These are phyloP conservation scores for Amiota communis DNA, from an alignment of 2,888 invertebrate genomes.

Conservation along the genomic window DNA sequence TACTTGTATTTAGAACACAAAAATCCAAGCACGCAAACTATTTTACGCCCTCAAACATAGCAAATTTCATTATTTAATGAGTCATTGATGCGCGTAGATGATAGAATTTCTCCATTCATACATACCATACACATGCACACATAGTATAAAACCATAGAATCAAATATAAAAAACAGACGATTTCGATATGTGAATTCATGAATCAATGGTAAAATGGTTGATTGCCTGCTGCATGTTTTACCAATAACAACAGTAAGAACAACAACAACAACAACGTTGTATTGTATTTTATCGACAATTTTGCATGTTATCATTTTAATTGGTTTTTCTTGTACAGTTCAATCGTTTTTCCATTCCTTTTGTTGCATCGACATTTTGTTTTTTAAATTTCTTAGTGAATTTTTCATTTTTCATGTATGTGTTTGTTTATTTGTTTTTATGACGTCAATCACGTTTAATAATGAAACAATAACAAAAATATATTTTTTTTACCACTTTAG, in stretches of 20 bases:
- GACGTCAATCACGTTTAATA: no score
- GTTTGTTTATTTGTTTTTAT: no score
- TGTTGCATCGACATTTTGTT: background rate
- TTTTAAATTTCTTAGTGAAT: no score
- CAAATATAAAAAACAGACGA: background rate
- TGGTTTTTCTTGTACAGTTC: conserved; percentile 27
- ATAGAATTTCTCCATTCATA: conserved; percentile 1
- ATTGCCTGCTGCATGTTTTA: background rate
- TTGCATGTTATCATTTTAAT: conserved; percentile 28
- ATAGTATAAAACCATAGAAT: no score
- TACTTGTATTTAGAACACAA: no score
- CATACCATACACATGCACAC: no score
- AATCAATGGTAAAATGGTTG: background rate
- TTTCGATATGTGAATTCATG: background rate
- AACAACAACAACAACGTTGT: background rate
- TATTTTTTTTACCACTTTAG: no score
- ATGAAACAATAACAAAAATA: no score
- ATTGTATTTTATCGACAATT: conserved; percentile 7
- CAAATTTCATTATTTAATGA: conserved; percentile 18
- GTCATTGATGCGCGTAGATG: conserved; percentile 25
- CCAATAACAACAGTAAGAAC: no score
- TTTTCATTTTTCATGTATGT: no score
- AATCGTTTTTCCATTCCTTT: background rate
- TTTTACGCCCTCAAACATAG: background rate
- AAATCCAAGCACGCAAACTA: conserved; percentile 5